Base-by-base conservation (phyloP, 2,113 vertebrate genomes). In the Acanthochromis polyacanthus region DNA sequence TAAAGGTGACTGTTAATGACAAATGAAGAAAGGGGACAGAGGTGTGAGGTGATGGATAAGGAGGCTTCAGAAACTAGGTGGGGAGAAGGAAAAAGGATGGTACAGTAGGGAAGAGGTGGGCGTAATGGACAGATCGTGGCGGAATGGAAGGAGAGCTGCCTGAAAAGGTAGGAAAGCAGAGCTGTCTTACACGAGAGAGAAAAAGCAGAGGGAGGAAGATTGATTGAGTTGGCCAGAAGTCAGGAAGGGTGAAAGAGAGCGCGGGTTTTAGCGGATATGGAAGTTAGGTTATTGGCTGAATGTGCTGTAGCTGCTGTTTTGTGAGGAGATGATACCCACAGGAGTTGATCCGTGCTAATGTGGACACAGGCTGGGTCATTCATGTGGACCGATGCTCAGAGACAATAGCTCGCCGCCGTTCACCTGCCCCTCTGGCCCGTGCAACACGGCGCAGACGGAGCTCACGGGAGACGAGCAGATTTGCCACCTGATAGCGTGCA, bases 331-430 rank as follows among this genome's bases (percentile, higher is more conserved):
- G 73, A 86, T 71, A 53, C 87, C 72, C 77, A 23, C 28, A 68
- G 81, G 91, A 88, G 85, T 68, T 90, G 89, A 91, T 87, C 88
- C 80, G 77, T 82, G 86, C 79, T 91, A 88, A 94, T 86, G 85
- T 78, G 80, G 87, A 90, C 88, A 83, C 71, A 58, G 78, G 59
- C 81, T 32, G 69, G 89, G 84, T 92, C 83, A 89, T 84, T 88
- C 80, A 80, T 91, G 89, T 91, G 92, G 87, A 93, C 89, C 79
- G 48, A 4, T 74, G 88, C 88, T 78, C 82, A 50, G 76, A 93
- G 85, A 93, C 87, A 91, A 93, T 83, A 81, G 65, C 82, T 2
- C n/a, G 32, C 51, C 15, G 38, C 79, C 71, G n/a, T 71, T 80
- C 84, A 80, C 71, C 81, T 75, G 71, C 71, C 62, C 75, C 43